Base-by-base conservation (phyloP, 2,113 vertebrate genomes). In the Acanthochromis polyacanthus region DNA sequence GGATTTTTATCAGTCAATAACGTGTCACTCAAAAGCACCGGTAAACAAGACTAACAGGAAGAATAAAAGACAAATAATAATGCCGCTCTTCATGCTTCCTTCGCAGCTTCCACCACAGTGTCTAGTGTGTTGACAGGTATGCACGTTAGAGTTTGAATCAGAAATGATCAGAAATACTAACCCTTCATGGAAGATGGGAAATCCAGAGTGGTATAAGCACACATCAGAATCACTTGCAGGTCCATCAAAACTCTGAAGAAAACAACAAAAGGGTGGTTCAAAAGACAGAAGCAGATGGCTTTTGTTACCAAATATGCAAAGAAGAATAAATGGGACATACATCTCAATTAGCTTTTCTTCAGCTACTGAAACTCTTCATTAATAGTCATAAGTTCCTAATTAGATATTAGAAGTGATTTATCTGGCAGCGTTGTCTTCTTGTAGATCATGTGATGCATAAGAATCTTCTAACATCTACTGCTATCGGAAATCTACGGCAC, bases 151-250 rank as follows among this genome's bases (percentile, higher is more conserved):
- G 3, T 0, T 11, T 51, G 10, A 36, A 20, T 19, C 15, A 10
- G 51, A 52, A 48, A 1, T 0, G 0, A 78, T 45, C 30, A 28
- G 2, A 1, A 23, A 68, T n/a, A 91, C 93, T 91, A 84, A 99
- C 98, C 98, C 97, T 95, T 99, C 98, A 22, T 99, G 97, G 88
- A 99, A 99, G 93, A 99, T 97, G 68, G 97, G 97, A 68, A 96
- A 94, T 85, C 98, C 98, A 79, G 95, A 89, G 89, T 99, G 98
- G 94, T 96, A 97, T 25, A 90, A 80, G 89, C 97, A 99, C 57
- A 92, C 87, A 67, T 97, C 97, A 23, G 96, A 95, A 69, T 95
- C 82, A 81, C 94, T 97, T 23, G 94, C 89, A 69, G 91, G 91
- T 82, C 97, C 97, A 78, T 94, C 93, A 15, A 96, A 99, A 0